Percentiles rank a stretch among this genome's conserved stretches.
Evolutionary conservation across 2,888 invertebrate species (phyloP).

Genomic region (Erebia aethiops): DNA sequence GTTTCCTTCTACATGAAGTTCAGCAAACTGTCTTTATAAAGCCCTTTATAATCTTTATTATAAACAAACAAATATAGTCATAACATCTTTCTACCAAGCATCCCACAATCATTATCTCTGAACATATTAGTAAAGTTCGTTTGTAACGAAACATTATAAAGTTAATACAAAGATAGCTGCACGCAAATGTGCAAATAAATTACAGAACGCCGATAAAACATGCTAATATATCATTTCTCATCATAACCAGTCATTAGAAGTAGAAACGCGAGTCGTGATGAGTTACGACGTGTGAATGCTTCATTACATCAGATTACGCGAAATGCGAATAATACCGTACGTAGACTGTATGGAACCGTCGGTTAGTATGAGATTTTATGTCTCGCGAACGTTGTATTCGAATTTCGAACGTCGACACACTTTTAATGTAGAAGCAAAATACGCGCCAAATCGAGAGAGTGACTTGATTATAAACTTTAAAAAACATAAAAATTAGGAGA

Average conservation of each 20-base stretch:
- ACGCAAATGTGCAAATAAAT: conserved; percentile 13
- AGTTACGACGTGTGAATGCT: conserved; percentile 63
- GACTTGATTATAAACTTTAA: too few species aligned
- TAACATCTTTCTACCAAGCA: neutral
- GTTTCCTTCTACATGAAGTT: too few species aligned
- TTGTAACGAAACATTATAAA: neutral
- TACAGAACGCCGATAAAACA: conserved; percentile 11
- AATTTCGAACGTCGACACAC: too few species aligned
- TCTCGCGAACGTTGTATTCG: too few species aligned
- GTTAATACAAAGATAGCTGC: conserved; percentile 1
- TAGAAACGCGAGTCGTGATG: conserved; percentile 46
- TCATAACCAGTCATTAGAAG: conserved; percentile 24
- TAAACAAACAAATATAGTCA: too few species aligned
- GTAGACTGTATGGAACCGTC: conserved; percentile 47
- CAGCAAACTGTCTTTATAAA: too few species aligned
- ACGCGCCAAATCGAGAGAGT: too few species aligned
- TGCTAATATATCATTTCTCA: conserved; percentile 12
- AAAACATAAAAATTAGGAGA: too few species aligned
- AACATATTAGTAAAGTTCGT: neutral
- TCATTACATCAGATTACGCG: conserved; percentile 60
- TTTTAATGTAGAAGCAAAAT: too few species aligned
- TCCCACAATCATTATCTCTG: neutral
- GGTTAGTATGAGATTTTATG: too few species aligned
- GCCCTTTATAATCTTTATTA: too few species aligned
- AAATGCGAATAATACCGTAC: conserved; percentile 53